Evolutionary conservation across 2,888 invertebrate genomes (phyloP).

Genomic region (Erannis defoliaria): DNA sequence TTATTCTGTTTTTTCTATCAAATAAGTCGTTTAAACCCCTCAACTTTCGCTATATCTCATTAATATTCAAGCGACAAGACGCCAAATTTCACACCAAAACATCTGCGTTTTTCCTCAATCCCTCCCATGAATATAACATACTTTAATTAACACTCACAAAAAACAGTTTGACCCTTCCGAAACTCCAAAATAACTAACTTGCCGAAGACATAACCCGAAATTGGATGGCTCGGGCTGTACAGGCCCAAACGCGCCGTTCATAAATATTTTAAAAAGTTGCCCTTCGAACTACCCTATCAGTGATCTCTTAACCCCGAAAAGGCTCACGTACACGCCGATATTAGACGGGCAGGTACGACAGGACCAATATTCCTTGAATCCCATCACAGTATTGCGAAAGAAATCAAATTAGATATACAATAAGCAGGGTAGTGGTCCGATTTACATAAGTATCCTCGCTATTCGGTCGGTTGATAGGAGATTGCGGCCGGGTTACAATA

Average conservation of each 20-base stretch:
- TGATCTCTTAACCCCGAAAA: slow-evolving; percentile 80
- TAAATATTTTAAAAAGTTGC: slow-evolving; percentile 84
- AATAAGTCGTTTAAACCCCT: neutral
- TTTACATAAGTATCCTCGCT: slow-evolving; percentile 85
- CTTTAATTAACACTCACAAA: slow-evolving; percentile 82
- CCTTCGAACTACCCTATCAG: slow-evolving; percentile 76
- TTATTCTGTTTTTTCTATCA: neutral
- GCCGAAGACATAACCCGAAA: slow-evolving; percentile 85
- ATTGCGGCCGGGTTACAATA: slow-evolving; percentile 81
- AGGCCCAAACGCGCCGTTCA: slow-evolving; percentile 64
- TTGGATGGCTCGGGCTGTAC: slow-evolving; percentile 77
- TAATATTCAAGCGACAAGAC: slow-evolving; percentile 33
- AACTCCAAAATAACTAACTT: slow-evolving; percentile 79
- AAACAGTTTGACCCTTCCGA: slow-evolving; percentile 70
- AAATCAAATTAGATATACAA: slow-evolving; percentile 86
- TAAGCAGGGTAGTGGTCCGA: slow-evolving; percentile 80
- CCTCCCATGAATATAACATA: slow-evolving; percentile 63
- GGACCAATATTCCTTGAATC: slow-evolving; percentile 77
- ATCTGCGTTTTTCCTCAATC: slow-evolving; percentile 53
- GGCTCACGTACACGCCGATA: slow-evolving; percentile 69
- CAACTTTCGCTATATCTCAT: slow-evolving; percentile 19
- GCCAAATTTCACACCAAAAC: slow-evolving; percentile 41
- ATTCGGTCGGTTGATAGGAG: slow-evolving; percentile 82
- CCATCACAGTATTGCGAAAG: slow-evolving; percentile 83
- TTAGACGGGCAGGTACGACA: slow-evolving; percentile 73